These are phyloP conservation scores for Phortica magna DNA, from an alignment of 2,888 invertebrate species.

Conservation along the genomic window DNA sequence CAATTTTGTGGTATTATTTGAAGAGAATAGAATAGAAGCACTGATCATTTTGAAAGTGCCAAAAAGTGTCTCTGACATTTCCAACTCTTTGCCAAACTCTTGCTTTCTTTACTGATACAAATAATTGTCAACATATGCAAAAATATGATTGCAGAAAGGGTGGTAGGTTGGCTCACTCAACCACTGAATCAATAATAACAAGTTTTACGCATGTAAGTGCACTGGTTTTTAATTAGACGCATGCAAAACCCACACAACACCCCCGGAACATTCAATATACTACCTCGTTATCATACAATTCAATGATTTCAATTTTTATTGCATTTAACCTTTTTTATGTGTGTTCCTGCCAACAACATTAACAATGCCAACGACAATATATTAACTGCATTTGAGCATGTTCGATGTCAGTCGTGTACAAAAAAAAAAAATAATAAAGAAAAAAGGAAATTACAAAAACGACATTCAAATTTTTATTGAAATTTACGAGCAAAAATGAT, in stretches of 20 bases:
- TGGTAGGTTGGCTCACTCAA: background rate
- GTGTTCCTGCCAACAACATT: background rate
- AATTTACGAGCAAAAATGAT: slow-evolving; percentile 72
- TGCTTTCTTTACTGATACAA: background rate
- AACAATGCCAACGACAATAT: background rate
- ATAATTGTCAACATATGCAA: background rate
- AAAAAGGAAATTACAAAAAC: background rate
- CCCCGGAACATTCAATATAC: slow-evolving; percentile 48
- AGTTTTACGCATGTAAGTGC: background rate
- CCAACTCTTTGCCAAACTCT: background rate
- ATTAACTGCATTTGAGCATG: slow-evolving; percentile 47
- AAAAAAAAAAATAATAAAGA: background rate
- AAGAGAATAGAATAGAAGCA: no score
- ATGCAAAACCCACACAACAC: slow-evolving; percentile 52
- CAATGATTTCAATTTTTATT: slow-evolving; percentile 60
- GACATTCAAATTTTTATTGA: slow-evolving; percentile 71
- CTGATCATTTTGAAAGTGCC: no score
- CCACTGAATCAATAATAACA: background rate
- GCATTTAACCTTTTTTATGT: slow-evolving; percentile 60
- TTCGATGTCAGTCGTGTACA: slow-evolving; percentile 60
- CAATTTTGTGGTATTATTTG: no score
- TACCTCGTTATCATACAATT: slow-evolving; percentile 57
- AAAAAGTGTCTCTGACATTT: background rate
- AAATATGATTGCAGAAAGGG: background rate
- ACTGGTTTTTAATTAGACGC: background rate